Evolutionary conservation across 2,797 vertebrate species (phyloP), one percentile per base, ranked within the genome.

Genomic region (Anguilla pacifica): DNA sequence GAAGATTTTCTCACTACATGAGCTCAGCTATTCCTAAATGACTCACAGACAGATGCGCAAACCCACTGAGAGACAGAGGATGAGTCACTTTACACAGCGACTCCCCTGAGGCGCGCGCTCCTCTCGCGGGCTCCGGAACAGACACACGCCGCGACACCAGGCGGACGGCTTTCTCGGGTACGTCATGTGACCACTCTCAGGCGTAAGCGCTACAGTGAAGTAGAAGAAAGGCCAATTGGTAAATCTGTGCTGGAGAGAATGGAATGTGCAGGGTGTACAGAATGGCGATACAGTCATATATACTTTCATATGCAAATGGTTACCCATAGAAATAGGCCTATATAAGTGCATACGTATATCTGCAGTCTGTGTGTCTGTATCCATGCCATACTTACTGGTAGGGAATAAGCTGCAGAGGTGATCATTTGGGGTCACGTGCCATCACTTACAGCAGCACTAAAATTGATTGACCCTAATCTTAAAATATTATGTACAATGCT

Each of bases 1-100:
- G 31, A 79, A 15, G 9, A 79, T 51, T 82, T 11, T n/a, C 43
- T 7, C 79, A 1, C 43, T 82, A 6, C 74, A n/a, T 19, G 25
- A 82, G 79, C 46, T 49, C 43, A 25, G 79, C 79, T 51, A 10
- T 51, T n/a, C 79, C 79, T 82, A 49, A 49, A 82, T 82, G 79
- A 82, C 17, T 82, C 79, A 81, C 22, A 51, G 46, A n/a, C 22
- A 0, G 25, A 49, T 22, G 79, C 22, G 3, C 17, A 82, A 82
- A 82, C 79, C 22, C 22, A 7, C 46, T 82, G 19, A 43, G 79
- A 49, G 19, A 6, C 19, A 51, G 46, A 51, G 46, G 79, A 82
- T 51, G 79, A 82, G 46, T 82, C 46, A 51, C 15, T 79, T 5
- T 25, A 74, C n/a, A 81, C 15, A 81, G 35, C 15, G 46, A 25